phyloP scores from a whole-genome alignment of 2,113 vertebrate genomes.

The Monopterus albus region DNA sequence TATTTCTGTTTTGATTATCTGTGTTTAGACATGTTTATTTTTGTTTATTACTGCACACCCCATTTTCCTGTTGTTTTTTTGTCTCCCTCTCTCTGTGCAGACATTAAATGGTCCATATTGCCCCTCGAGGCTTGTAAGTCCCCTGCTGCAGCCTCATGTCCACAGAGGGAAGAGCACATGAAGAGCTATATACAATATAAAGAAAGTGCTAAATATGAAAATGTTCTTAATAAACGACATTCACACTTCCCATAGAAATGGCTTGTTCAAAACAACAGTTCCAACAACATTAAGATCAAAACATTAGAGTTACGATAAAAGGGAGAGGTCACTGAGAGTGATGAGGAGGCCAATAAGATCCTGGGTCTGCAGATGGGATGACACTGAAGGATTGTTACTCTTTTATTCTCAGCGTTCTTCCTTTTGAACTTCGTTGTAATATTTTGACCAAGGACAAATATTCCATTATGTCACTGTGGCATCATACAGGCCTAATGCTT shows the following conservation, averaged over 20 bases:
- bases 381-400: constrained; percentile 22
- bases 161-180: constrained; percentile 1
- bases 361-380: constrained; percentile 60
- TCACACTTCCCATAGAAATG: neutral
- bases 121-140: constrained; percentile 64
- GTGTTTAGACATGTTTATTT: neutral
- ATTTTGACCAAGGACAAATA: constrained; percentile 18
- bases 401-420: constrained; percentile 16
- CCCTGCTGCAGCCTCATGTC: constrained; percentile 47
- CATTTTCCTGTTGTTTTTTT: constrained; percentile 27
- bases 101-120: constrained; percentile 74
- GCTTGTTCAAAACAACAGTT: neutral
- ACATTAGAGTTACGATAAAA: neutral
- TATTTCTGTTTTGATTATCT: neutral
- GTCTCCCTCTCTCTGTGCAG: constrained; percentile 33
- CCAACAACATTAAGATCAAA: neutral
- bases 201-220: neutral
- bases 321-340: neutral
- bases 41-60: constrained; percentile 17
- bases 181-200: neutral
- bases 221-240: neutral
- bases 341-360: constrained; percentile 6
- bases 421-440: constrained; percentile 14
- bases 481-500: too few relatives aligned
- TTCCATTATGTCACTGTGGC: neutral